Conservation (phyloP, 2,888 invertebrate species). For the Lysandra bellargus region DNA sequence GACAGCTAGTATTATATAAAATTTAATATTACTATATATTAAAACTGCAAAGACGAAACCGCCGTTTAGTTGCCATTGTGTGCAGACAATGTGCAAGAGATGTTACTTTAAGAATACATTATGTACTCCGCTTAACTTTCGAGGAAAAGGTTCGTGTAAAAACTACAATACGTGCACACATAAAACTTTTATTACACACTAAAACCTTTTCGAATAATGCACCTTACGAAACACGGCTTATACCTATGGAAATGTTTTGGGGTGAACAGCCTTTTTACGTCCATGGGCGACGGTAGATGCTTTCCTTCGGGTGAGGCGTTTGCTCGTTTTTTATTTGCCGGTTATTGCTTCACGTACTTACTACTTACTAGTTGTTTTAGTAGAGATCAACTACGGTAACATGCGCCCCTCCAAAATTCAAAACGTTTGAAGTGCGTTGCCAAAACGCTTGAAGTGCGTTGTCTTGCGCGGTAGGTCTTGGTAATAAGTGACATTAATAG, state of each 20-base stretch:
- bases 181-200: conserved; percentile 18
- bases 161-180: conserved; percentile 9
- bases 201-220: conserved; percentile 14
- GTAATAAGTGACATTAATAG: no score
- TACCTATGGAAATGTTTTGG: conserved; percentile 2
- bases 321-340: no score
- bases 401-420: no score
- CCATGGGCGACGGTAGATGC: no score
- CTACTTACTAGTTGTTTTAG: no score
- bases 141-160: conserved; percentile 5
- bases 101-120: neutral
- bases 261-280: neutral
- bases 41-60: neutral
- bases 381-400: no score
- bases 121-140: neutral
- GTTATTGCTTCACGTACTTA: no score
- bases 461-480: no score
- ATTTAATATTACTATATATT: neutral
- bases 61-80: conserved; percentile 12
- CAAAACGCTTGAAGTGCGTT: no score
- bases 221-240: neutral
- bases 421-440: no score
- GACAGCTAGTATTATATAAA: neutral
- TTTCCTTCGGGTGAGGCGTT: no score
- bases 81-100: neutral